Percentiles rank a stretch among this genome's conserved stretches.
These are phyloP conservation scores for Eueides isabella DNA, from an alignment of 1,140 invertebrate genomes.

Conservation along the genomic window DNA sequence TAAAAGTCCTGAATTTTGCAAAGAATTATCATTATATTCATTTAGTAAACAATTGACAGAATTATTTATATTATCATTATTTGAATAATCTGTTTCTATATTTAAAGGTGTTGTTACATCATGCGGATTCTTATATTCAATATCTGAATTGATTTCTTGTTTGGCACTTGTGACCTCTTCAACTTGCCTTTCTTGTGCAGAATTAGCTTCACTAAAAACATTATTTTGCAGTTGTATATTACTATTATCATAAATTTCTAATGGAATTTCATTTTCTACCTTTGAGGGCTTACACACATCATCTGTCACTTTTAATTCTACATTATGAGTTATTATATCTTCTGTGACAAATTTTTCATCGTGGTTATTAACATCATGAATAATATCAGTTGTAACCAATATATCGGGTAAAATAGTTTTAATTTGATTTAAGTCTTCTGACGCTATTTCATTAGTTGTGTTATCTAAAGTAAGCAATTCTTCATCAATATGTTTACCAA, in stretches of 20 bases:
- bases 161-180: background rate
- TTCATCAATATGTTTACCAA: background rate
- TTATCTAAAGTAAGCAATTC: background rate
- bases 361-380: background rate
- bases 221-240: slow-evolving; percentile 1
- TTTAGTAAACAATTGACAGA: background rate
- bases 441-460: background rate
- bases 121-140: background rate
- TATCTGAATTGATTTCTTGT: background rate
- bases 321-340: background rate
- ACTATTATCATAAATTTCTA: background rate
- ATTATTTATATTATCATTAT: background rate
- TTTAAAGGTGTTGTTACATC: slow-evolving; percentile 21
- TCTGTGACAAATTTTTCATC: background rate
- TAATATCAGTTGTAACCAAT: background rate
- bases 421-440: background rate
- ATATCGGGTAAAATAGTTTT: background rate
- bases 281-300: background rate
- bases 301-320: background rate
- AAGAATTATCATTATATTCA: background rate
- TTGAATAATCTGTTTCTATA: slow-evolving; percentile 23
- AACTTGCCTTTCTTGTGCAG: background rate
- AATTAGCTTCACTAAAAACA: background rate
- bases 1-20: background rate
- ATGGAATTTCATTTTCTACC: background rate